These are phyloP conservation scores for Molorchus minor DNA, from an alignment of 2,888 invertebrate species.

Conservation along the genomic window DNA sequence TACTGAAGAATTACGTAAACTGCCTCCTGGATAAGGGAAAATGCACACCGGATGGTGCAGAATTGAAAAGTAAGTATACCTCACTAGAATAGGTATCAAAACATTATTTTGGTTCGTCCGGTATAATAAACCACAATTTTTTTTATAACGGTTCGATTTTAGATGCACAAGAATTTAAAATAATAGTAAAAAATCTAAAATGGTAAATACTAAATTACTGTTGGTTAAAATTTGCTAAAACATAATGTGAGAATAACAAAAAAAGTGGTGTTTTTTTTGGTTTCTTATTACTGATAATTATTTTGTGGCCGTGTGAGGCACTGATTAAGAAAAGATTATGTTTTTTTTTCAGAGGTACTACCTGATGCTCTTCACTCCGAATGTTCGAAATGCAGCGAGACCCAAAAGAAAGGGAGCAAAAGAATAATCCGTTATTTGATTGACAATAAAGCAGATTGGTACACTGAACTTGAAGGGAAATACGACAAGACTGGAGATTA, in stretches of 20 bases:
- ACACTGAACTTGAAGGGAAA: slow-evolving; percentile 72
- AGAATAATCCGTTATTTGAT: slow-evolving; percentile 73
- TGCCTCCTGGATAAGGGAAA: slow-evolving; percentile 72
- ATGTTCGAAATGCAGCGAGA: slow-evolving; percentile 74
- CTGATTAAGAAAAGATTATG: no score
- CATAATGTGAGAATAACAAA: no score
- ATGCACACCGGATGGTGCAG: slow-evolving; percentile 75
- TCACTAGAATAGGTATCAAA: slow-evolving; percentile 2
- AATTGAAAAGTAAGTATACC: slow-evolving; percentile 64
- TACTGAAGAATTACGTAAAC: slow-evolving; percentile 74
- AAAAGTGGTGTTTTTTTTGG: no score
- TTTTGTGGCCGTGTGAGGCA: no score
- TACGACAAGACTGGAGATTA: slow-evolving; percentile 76
- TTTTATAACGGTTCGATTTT: no score
- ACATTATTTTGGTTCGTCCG: no score
- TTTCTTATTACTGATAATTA: no score
- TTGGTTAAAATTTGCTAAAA: no score
- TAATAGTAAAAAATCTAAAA: no score
- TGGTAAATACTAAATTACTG: no score
- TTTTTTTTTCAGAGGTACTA: slow-evolving; percentile 67
- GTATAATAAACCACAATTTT: no score
- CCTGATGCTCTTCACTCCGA: slow-evolving; percentile 77
- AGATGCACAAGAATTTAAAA: no score
- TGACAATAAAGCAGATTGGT: slow-evolving; percentile 71
- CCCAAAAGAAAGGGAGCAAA: slow-evolving; percentile 71